These are phyloP conservation scores for Montifringilla adamsi DNA, from an alignment of 2,113 vertebrate genomes.

Conservation along the genomic window DNA sequence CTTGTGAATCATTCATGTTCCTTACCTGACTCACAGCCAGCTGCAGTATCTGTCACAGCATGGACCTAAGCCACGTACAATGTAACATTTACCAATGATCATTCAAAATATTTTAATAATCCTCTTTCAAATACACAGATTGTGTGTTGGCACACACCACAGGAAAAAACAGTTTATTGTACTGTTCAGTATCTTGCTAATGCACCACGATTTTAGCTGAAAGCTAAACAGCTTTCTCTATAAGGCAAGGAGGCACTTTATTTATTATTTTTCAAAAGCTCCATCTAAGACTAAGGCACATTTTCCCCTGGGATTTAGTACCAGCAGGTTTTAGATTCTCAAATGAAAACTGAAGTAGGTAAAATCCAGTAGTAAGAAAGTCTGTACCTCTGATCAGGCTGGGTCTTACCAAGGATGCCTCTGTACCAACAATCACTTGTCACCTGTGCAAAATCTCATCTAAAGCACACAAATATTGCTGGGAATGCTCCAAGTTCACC, in stretches of 20 bases:
- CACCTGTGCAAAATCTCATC: not conserved
- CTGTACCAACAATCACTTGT: not conserved
- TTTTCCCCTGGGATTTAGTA: not conserved
- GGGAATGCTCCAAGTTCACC: not conserved
- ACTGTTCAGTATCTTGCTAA: not conserved
- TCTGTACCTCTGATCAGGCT: not conserved
- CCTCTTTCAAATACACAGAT: not conserved
- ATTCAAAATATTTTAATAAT: slow-evolving; percentile 20
- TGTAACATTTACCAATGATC: not conserved
- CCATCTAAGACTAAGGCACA: not conserved
- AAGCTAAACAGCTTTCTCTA: not conserved
- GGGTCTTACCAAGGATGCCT: not conserved
- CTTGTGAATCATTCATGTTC: slow-evolving; percentile 54
- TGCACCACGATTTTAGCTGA: not conserved
- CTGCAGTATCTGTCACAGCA: slow-evolving; percentile 6
- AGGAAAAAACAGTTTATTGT: not conserved
- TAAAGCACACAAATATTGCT: not conserved
- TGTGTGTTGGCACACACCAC: not conserved
- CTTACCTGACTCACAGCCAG: slow-evolving; percentile 32
- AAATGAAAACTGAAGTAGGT: not conserved
- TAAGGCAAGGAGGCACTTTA: not conserved
- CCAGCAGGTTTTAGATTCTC: not conserved
- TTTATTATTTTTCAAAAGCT: not conserved
- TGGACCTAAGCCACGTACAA: not conserved
- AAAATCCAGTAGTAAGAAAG: not conserved